These are phyloP conservation scores for Congeria kusceri DNA, from an alignment of 2,888 invertebrate genomes.

Conservation along the genomic window DNA sequence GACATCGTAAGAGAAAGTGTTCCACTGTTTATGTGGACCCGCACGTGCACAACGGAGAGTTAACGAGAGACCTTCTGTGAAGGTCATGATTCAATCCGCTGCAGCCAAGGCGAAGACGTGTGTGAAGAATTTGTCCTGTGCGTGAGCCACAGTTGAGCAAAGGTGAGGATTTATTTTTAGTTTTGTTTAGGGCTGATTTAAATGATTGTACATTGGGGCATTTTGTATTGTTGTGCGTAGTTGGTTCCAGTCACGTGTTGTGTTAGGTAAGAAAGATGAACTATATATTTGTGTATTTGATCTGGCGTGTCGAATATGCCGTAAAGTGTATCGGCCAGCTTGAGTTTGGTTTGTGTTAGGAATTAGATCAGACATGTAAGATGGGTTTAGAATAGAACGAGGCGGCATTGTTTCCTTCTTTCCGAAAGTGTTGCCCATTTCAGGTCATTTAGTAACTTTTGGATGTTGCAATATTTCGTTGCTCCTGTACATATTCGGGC, in stretches of 20 bases:
- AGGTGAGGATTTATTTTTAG: no score
- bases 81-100: no score
- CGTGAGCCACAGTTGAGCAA: no score
- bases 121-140: no score
- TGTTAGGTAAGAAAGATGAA: constrained; percentile 1
- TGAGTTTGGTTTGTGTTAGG: not conserved
- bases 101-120: no score
- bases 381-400: constrained; percentile 17
- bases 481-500: constrained; percentile 34
- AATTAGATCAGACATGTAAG: constrained; percentile 4
- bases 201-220: not conserved
- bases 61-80: no score
- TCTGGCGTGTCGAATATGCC: no score
- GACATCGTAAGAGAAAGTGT: no score
- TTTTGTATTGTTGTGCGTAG: not conserved
- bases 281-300: not conserved
- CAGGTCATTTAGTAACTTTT: constrained; percentile 32
- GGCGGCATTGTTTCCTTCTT: constrained; percentile 17
- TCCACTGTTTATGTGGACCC: no score
- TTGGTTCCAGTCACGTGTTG: constrained; percentile 5
- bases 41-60: no score
- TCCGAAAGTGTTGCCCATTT: constrained; percentile 22
- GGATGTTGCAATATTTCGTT: constrained; percentile 22
- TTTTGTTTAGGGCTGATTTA: no score
- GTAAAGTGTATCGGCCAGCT: no score